Conservation (phyloP, 2,113 vertebrate genomes). For the Microcebus tavaratra region DNA sequence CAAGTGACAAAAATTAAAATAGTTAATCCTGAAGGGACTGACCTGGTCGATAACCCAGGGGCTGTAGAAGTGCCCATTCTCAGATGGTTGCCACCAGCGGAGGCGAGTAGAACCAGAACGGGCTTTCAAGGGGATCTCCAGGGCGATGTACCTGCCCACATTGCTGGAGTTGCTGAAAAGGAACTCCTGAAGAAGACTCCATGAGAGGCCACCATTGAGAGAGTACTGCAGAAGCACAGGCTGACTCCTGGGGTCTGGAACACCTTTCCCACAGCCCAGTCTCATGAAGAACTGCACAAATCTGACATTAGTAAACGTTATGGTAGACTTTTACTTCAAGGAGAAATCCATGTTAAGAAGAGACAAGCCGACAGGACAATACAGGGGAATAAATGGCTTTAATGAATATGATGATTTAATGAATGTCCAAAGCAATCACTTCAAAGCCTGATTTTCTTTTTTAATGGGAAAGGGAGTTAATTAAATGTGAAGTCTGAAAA, state of each 20-base stretch:
- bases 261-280: conserved; percentile 95
- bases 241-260: conserved; percentile 96
- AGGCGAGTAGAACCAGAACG: conserved; percentile 92
- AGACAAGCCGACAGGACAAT: not conserved
- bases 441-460: conserved; percentile 36
- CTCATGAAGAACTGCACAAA: conserved; percentile 99
- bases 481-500: conserved; percentile 56
- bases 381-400: not conserved
- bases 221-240: conserved; percentile 97
- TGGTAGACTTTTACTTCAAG: conserved; percentile 45
- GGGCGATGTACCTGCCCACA: conserved; percentile 93
- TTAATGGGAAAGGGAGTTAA: conserved; percentile 26
- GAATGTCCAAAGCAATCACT: not conserved
- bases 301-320: conserved; percentile 82
- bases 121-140: conserved; percentile 95
- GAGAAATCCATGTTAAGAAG: not conserved
- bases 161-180: conserved; percentile 98
- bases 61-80: conserved; percentile 96
- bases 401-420: not conserved
- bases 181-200: conserved; percentile 96
- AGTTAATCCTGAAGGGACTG: conserved; percentile 59
- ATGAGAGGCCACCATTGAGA: conserved; percentile 93
- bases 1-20: not conserved
- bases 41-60: conserved; percentile 97
- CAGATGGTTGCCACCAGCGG: conserved; percentile 98